These are phyloP conservation scores for Aspidoscelis tigris DNA, from an alignment of 2,113 vertebrate genomes.

Conservation along the genomic window DNA sequence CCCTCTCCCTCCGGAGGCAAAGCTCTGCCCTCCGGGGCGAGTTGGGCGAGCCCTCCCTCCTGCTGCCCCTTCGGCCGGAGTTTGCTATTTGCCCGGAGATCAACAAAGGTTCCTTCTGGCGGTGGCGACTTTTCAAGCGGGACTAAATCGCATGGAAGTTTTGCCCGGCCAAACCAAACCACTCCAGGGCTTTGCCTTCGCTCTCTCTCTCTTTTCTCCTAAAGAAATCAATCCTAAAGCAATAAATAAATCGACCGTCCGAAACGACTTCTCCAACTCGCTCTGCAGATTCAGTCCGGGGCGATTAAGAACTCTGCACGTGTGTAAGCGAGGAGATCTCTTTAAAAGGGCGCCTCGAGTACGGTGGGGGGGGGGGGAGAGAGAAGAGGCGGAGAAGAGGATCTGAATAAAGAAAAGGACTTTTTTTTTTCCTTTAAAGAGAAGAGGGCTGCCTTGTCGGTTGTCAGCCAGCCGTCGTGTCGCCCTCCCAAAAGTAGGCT, in stretches of 20 bases:
- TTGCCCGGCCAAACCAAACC: constrained; percentile 13
- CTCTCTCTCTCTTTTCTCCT: not conserved
- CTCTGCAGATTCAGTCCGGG: not conserved
- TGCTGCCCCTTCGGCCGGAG: no score
- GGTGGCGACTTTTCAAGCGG: not conserved
- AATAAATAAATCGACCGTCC: no score
- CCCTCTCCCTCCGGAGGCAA: not conserved
- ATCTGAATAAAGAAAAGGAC: not conserved
- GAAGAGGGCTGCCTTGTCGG: not conserved
- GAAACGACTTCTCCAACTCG: no score
- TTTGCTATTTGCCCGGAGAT: no score
- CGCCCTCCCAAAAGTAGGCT: not conserved
- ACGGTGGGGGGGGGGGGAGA: not conserved
- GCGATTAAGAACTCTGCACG: constrained; percentile 5
- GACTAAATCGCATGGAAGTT: constrained; percentile 18
- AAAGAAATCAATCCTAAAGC: not conserved
- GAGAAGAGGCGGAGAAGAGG: not conserved
- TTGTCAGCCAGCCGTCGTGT: no score
- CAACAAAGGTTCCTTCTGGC: no score
- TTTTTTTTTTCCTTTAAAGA: not conserved
- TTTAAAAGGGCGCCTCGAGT: not conserved
- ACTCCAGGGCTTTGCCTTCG: no score
- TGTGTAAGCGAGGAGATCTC: not conserved
- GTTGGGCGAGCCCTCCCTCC: constrained; percentile 38
- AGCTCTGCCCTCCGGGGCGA: constrained; percentile 41